A percentile compares a stretch with the other conserved stretches of the same genome.
Evolutionary conservation across 2,113 vertebrate species (phyloP).

Genomic region (Condylura cristata): DNA sequence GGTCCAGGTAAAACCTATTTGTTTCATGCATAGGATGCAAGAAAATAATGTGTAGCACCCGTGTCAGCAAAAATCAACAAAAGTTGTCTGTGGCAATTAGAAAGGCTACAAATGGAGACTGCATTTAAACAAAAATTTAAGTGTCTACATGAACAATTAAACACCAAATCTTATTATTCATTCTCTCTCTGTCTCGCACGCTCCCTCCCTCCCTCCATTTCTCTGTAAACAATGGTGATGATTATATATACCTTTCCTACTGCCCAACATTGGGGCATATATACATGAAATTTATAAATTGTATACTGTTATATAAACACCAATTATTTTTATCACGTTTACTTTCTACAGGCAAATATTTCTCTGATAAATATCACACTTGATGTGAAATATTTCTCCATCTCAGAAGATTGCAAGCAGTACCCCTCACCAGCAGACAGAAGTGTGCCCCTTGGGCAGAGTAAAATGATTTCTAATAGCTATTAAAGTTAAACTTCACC

Average conservation of each 20-base stretch:
- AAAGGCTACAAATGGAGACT: neutral
- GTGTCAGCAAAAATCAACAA: neutral
- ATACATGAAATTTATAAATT: conserved; percentile 31
- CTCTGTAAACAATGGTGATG: neutral
- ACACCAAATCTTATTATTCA: conserved; percentile 8
- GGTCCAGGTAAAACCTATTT: neutral
- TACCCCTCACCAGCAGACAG: neutral
- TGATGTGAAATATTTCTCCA: neutral
- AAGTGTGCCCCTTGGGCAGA: neutral
- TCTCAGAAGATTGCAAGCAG: neutral
- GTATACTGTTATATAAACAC: neutral
- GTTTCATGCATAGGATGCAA: neutral
- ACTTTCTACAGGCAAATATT: conserved; percentile 33
- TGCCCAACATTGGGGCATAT: neutral
- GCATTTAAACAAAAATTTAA: conserved; percentile 26
- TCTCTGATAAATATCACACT: conserved; percentile 29
- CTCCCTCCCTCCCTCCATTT: neutral
- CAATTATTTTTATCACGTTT: neutral
- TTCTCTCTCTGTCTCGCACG: neutral
- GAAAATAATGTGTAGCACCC: neutral
- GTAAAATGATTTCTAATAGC: conserved; percentile 19
- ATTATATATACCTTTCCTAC: neutral
- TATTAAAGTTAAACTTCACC: neutral
- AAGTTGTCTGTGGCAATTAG: neutral
- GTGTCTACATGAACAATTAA: conserved; percentile 34